A percentile compares a stretch with the other conserved stretches of the same genome.
These are phyloP conservation scores for Dendrocincla fuliginosa DNA, from an alignment of 2,797 vertebrate genomes.

Conservation along the genomic window DNA sequence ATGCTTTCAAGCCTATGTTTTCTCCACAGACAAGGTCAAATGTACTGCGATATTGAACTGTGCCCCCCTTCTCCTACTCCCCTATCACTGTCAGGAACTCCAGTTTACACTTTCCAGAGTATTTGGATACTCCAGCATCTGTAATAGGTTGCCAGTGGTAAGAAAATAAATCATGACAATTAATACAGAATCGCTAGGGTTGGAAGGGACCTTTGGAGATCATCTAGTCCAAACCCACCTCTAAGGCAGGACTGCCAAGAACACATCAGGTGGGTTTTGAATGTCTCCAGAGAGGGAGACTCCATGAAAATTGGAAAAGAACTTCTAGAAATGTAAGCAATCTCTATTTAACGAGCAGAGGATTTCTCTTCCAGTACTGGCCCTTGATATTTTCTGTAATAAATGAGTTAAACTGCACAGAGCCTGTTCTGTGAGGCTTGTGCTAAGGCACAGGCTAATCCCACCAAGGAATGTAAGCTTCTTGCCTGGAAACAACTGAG, in stretches of 20 bases:
- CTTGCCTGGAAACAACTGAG: neutral
- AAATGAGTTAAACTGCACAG: neutral
- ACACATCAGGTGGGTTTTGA: neutral
- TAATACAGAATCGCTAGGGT: neutral
- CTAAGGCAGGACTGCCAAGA: neutral
- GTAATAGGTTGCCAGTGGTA: neutral
- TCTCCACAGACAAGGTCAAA: neutral
- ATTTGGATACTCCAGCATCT: neutral
- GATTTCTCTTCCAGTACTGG: neutral
- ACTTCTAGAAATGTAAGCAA: neutral
- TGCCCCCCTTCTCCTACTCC: neutral
- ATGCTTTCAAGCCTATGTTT: neutral
- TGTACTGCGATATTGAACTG: neutral
- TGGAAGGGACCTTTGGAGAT: neutral
- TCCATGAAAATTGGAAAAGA: neutral
- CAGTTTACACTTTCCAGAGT: neutral
- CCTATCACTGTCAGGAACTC: neutral
- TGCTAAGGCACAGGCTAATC: neutral
- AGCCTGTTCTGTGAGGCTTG: neutral
- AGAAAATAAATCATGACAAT: neutral
- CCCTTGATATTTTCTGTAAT: neutral
- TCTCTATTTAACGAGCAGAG: neutral
- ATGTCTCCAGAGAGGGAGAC: neutral
- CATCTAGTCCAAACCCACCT: too few relatives aligned
- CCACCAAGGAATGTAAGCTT: neutral